Evolutionary conservation across 2,113 vertebrate genomes (phyloP), one percentile per base, ranked within the genome.

Genomic region (Proterorhinus semilunaris): DNA sequence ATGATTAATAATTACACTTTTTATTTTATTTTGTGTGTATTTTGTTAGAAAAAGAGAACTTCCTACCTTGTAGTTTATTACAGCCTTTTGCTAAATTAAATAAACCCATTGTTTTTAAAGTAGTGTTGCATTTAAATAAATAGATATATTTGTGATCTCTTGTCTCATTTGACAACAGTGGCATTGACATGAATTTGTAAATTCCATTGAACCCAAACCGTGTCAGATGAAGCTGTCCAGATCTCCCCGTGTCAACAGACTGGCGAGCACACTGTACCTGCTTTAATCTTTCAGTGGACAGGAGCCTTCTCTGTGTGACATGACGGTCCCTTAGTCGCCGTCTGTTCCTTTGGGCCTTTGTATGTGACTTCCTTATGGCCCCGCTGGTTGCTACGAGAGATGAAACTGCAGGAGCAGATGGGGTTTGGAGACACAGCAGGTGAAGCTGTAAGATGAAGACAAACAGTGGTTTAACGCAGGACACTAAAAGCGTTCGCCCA

Each of bases 391-490:
- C 88, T 81, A 82, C 54, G 86, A 87, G 69, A 65, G 85, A 85
- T 74, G 69, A 62, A 74, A 79, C 68, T 76, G 78, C 75, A 78
- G 80, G 83, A 88, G 78, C 91, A 92, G 91, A 93, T 91, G 90
- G 91, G 83, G 73, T 83, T 82, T 74, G 86, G 78, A 84, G 78
- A 77, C 88, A 81, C 88, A 90, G 91, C 87, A 90, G 91, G 90
- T 87, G 89, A 84, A 86, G 82, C 83, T 72, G 67, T 83, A 72
- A 76, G 74, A 85, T 78, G 66, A 69, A 58, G 76, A 74, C 69
- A 48, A 68, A 65, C 68, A 76, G 70, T 75, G 66, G 63, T 81
- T 79, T 80, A 83, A 82, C 80, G 78, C 81, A 55, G 79, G 65
- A 75, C 36, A 71, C 79, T 76, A 65, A 21, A 36, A 54, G 27